Conservation (phyloP, 2,113 vertebrate genomes). For the Talpa occidentalis region DNA sequence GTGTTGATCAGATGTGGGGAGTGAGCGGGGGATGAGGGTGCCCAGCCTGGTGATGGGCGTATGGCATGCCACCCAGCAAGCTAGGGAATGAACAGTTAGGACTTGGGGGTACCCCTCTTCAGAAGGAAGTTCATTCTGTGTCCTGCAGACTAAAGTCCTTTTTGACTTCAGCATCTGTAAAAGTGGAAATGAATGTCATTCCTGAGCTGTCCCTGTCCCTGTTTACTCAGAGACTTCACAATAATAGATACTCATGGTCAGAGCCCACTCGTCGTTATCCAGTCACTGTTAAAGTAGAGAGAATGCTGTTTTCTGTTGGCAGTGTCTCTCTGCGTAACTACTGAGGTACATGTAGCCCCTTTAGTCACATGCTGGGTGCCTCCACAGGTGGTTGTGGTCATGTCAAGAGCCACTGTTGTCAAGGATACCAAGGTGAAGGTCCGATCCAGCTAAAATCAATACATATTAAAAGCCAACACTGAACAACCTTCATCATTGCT, state of each 20-base stretch:
- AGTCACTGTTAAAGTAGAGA: background rate
- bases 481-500: background rate
- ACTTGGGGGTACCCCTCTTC: background rate
- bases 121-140: background rate
- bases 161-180: background rate
- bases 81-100: background rate
- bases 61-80: background rate
- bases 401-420: background rate
- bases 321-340: background rate
- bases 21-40: background rate
- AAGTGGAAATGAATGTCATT: conserved; percentile 10
- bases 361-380: background rate
- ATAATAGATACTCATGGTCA: background rate
- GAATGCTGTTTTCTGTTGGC: background rate
- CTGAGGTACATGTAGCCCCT: background rate
- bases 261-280: background rate
- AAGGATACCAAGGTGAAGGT: background rate
- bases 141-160: background rate
- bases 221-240: background rate
- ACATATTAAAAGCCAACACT: background rate
- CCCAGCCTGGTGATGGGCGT: background rate
- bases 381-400: background rate
- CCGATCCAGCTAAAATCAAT: background rate
- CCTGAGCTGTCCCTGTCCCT: background rate
- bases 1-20: background rate